Conservation (phyloP, 2,888 invertebrate genomes). For the Bombylius discolor region DNA sequence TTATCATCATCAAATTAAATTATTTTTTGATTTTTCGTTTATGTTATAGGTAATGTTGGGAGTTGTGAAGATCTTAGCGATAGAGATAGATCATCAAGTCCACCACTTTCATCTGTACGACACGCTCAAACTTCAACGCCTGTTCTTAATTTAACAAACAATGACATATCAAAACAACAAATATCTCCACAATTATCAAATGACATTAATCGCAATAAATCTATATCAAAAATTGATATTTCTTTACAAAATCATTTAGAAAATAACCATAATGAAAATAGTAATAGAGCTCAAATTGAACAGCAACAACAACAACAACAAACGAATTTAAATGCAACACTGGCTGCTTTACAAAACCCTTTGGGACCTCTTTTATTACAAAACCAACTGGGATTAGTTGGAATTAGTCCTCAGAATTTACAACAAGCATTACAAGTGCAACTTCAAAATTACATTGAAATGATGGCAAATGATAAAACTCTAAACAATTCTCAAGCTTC, state of each 20-base stretch:
- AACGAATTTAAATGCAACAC: constrained; percentile 16
- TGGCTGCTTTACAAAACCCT: constrained; percentile 25
- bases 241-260: neutral
- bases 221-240: neutral
- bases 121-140: neutral
- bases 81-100: constrained; percentile 10
- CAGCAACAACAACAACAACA: constrained; percentile 5
- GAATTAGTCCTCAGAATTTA: constrained; percentile 25
- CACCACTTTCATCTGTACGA: neutral
- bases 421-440: constrained; percentile 34
- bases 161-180: neutral
- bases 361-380: constrained; percentile 26
- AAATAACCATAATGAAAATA: neutral
- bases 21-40: constrained; percentile 4
- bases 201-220: neutral
- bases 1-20: constrained; percentile 16
- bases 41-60: constrained; percentile 26
- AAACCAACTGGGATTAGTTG: constrained; percentile 24
- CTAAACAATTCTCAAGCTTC: constrained; percentile 27
- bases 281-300: neutral
- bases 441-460: constrained; percentile 32
- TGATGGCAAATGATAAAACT: constrained; percentile 29
- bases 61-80: constrained; percentile 19
- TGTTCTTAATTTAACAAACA: constrained; percentile 7
- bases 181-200: neutral